Conservation (phyloP, 2,113 vertebrate species). For the Upupa epops region DNA sequence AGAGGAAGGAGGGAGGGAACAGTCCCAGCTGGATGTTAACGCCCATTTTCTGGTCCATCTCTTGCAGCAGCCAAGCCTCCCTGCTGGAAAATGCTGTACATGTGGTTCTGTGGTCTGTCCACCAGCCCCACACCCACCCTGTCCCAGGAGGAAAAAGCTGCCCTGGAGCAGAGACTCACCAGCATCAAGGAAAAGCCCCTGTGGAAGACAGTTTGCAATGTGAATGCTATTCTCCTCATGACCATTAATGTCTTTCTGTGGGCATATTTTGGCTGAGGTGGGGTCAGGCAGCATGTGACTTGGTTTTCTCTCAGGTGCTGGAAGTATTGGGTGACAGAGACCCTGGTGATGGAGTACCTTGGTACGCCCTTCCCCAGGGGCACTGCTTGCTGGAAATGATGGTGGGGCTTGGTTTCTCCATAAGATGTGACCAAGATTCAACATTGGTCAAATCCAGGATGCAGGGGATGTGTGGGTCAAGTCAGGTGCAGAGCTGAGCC, state of each 20-base stretch:
- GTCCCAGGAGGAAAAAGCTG: slow-evolving; percentile 69
- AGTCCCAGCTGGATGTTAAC: neutral
- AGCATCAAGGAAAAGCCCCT: slow-evolving; percentile 81
- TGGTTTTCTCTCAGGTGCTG: neutral
- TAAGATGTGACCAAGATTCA: neutral
- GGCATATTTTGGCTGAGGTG: slow-evolving; percentile 84
- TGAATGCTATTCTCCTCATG: slow-evolving; percentile 85
- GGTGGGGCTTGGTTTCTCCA: neutral
- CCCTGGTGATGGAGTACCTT: neutral
- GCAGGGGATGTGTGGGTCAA: neutral
- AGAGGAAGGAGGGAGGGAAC: neutral
- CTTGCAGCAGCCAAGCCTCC: neutral
- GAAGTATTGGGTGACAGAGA: rapidly evolving
- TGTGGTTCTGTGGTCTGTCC: slow-evolving; percentile 85
- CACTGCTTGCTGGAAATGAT: neutral
- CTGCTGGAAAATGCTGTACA: slow-evolving; percentile 71
- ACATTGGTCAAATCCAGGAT: neutral
- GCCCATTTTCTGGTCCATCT: rapidly evolving
- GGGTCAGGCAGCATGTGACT: neutral
- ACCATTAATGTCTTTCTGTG: slow-evolving; percentile 87
- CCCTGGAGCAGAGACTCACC: slow-evolving; percentile 73
- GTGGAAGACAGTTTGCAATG: slow-evolving; percentile 83
- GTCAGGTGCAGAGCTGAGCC: neutral
- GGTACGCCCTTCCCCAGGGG: neutral
- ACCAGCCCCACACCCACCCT: neutral